Percentiles rank a stretch among this genome's conserved stretches.
phyloP scores from a whole-genome alignment of 2,888 invertebrate genomes.

The Schrankia costaestrigalis region DNA sequence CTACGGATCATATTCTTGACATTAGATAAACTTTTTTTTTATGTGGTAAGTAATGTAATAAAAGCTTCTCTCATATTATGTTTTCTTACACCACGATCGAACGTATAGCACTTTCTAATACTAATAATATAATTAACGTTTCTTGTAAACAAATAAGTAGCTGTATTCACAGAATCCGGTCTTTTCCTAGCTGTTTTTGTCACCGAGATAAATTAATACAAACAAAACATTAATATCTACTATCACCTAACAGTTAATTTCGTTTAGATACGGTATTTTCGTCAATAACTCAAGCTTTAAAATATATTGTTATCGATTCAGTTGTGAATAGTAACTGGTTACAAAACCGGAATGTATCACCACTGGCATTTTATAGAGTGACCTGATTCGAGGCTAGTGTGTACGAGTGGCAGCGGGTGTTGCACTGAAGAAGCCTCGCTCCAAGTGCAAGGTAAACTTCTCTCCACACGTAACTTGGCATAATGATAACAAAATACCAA shows the following conservation, averaged over 20 bases:
- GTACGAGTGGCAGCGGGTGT: constrained; percentile 41
- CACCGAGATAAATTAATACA: no score
- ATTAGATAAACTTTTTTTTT: no score
- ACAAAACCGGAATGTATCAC: constrained; percentile 29
- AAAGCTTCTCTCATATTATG: no score
- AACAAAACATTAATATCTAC: no score
- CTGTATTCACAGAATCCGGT: no score
- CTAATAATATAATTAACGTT: no score
- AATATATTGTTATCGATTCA: constrained; percentile 23
- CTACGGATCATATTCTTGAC: no score
- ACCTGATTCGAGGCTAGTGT: constrained; percentile 38
- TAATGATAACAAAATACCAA: constrained; percentile 42
- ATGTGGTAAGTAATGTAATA: no score
- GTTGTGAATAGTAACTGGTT: constrained; percentile 23
- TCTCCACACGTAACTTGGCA: constrained; percentile 55
- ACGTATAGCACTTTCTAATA: no score
- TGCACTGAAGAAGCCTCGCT: constrained; percentile 60
- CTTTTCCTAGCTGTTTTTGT: no score
- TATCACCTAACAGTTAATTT: constrained; percentile 27
- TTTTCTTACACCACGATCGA: no score
- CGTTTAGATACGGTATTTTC: constrained; percentile 27
- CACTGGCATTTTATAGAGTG: constrained; percentile 35
- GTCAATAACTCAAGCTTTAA: constrained; percentile 14
- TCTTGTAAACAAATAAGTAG: no score
- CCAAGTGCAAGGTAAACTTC: constrained; percentile 66